phyloP scores from a whole-genome alignment of 2,797 vertebrate species.

The Pterois miles region DNA sequence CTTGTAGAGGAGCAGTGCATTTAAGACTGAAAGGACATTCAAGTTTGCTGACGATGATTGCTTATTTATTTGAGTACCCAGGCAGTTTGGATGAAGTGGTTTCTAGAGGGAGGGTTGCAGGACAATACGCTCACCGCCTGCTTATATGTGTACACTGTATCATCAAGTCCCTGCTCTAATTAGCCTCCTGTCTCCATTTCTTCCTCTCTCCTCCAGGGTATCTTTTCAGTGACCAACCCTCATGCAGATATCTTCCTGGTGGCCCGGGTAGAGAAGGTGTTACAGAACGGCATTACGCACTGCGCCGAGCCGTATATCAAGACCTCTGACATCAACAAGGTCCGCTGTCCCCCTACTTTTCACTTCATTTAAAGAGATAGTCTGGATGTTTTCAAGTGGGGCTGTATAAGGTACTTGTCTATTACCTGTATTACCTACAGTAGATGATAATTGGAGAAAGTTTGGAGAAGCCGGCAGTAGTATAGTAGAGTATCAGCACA shows the following conservation, averaged over 20 bases:
- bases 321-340: slow-evolving; percentile 92
- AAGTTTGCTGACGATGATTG: neutral
- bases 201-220: slow-evolving; percentile 81
- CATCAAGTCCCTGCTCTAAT: neutral
- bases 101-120: neutral
- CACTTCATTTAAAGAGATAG: neutral
- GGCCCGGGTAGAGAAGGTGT: slow-evolving; percentile 93
- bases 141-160: neutral
- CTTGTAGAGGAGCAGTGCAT: slow-evolving; percentile 3
- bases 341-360: slow-evolving; percentile 33
- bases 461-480: too few species aligned
- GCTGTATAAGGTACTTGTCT: too few species aligned
- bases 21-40: neutral
- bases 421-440: too few species aligned
- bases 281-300: slow-evolving; percentile 97
- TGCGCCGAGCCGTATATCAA: slow-evolving; percentile 95
- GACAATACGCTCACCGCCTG: neutral
- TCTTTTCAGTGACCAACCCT: slow-evolving; percentile 95
- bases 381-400: too few species aligned
- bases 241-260: slow-evolving; percentile 94
- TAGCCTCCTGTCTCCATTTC: neutral
- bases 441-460: too few species aligned
- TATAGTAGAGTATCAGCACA: too few species aligned
- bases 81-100: neutral
- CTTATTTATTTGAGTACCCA: neutral